Evolutionary conservation across 2,888 invertebrate species (phyloP), one percentile per base, ranked within the genome.

Genomic region (Petrophora chlorosata): DNA sequence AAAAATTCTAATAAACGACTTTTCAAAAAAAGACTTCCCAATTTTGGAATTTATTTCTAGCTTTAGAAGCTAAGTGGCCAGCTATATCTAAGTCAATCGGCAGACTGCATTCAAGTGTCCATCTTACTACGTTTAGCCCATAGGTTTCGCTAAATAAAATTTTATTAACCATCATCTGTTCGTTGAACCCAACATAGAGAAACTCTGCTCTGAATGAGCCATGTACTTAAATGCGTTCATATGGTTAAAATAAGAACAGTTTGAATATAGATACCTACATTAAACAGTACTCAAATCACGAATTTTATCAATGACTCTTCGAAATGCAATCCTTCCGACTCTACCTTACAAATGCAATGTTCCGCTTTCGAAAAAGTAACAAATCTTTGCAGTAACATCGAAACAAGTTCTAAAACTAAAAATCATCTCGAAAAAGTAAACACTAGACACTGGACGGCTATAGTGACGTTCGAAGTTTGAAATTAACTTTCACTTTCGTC

Each of bases 401-500:
- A 47, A 48, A 48, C 47, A 25, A 41, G 47, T 47, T 47, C 29
- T 13, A 10, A 43, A 39, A 26, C 9, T 13, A 43, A 52, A 49
- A 54, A 57, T 49, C 30, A 52, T 36, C 35, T 36, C 56, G 57
- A 58, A 62, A 61, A 66, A 59, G 57, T 61, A 63, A 64, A 64
- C 56, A 56, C 51, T 54, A 59, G 60, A 50, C 50, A 60, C 56
- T 53, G 28, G 28, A 17, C 17, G 8, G 35, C 41, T 32, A 49
- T 70, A 63, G 61, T 76, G 76, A 76, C 76, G 77, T 72, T 68
- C 59, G 53, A 64, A 61, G 70, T 71, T 74, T 70, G 65, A 69
- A 74, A 73, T 65, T 63, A 67, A 74, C 81, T 80, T 81, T 81
- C 81, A 80, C 80, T 81, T 68, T 76, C 74, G 57, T 56, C 25